phyloP scores from a whole-genome alignment of 2,888 invertebrate species.

The Nomada hirtipes region DNA sequence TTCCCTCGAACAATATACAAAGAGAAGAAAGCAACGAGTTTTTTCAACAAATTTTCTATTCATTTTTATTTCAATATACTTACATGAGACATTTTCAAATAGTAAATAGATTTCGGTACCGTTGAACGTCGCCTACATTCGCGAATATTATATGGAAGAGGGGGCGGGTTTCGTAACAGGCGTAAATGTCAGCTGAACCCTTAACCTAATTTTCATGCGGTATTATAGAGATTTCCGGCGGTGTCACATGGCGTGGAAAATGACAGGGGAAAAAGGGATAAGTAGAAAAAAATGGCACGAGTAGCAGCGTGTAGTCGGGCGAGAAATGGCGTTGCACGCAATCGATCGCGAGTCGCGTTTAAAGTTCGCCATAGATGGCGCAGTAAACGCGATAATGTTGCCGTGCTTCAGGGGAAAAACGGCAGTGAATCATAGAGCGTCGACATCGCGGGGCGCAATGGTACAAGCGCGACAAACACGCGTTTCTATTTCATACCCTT shows the following conservation, averaged over 20 bases:
- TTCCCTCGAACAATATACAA: not conserved
- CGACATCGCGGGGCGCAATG: slow-evolving; percentile 8
- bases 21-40: not conserved
- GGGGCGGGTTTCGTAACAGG: not conserved
- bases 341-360: slow-evolving; percentile 49
- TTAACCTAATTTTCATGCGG: slow-evolving; percentile 46
- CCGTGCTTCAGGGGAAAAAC: slow-evolving; percentile 29
- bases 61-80: not conserved
- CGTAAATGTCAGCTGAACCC: slow-evolving; percentile 9
- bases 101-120: not conserved
- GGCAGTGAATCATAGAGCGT: slow-evolving; percentile 12
- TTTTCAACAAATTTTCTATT: not conserved
- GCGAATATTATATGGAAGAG: not conserved
- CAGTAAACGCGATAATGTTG: slow-evolving; percentile 27
- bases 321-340: slow-evolving; percentile 49
- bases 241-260: slow-evolving; percentile 40
- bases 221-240: slow-evolving; percentile 2
- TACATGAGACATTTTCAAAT: not conserved
- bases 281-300: slow-evolving; percentile 12
- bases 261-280: not conserved
- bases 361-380: slow-evolving; percentile 52
- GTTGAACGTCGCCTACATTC: not conserved
- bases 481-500: not conserved
- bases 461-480: slow-evolving; percentile 3
- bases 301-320: slow-evolving; percentile 23